Evolutionary conservation across 2,888 invertebrate genomes (phyloP).

Genomic region (Hemithea aestivaria): DNA sequence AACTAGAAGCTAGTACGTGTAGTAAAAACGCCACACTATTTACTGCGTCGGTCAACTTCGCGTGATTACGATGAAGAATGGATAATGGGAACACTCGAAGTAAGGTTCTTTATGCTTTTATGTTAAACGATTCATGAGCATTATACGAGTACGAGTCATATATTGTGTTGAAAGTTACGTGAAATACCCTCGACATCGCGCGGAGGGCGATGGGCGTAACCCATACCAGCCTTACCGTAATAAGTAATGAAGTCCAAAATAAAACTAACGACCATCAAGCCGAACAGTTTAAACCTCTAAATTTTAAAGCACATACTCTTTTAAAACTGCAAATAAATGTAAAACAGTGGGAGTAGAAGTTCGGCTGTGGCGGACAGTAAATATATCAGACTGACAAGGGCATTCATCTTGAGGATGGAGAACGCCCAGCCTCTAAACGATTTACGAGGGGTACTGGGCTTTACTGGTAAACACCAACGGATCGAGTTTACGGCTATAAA

Average conservation of each 20-base stretch:
- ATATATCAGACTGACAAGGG: constrained; percentile 71
- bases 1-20: too few species aligned
- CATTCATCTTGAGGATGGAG: constrained; percentile 72
- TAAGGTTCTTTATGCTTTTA: too few species aligned
- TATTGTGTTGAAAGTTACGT: too few species aligned
- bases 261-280: constrained; percentile 2
- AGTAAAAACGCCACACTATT: too few species aligned
- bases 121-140: too few species aligned
- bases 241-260: background rate
- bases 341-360: constrained; percentile 46
- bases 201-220: too few species aligned
- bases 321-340: constrained; percentile 56
- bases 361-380: constrained; percentile 63
- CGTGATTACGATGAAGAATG: background rate
- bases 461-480: constrained; percentile 54
- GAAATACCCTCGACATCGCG: too few species aligned
- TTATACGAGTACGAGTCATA: too few species aligned
- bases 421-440: constrained; percentile 75
- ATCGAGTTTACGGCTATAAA: constrained; percentile 48
- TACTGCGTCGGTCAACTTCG: background rate
- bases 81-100: background rate
- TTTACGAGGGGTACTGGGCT: constrained; percentile 69
- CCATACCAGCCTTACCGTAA: background rate
- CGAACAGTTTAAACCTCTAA: constrained; percentile 12
- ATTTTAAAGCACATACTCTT: constrained; percentile 21